These are phyloP conservation scores for Phenganax subtilis DNA, from an alignment of 92 coral and sea anemone genomes.

Conservation along the genomic window DNA sequence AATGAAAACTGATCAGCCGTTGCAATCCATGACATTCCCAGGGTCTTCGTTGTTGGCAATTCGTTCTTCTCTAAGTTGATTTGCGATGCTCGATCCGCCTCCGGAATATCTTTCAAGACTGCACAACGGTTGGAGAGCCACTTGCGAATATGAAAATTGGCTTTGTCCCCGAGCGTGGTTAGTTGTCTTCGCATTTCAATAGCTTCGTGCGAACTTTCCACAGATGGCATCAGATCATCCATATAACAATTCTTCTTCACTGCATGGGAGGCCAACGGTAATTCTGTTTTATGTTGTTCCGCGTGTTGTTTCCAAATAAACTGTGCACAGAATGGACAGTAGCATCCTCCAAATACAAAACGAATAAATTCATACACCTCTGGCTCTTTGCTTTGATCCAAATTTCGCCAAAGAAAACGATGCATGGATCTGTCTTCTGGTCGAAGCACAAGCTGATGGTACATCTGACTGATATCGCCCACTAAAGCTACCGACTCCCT, in stretches of 20 bases:
- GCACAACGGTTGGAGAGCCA: slow-evolving; percentile 38
- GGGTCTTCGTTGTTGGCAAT: slow-evolving; percentile 27
- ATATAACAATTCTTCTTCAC: slow-evolving; percentile 34
- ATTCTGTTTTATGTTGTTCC: slow-evolving; percentile 38
- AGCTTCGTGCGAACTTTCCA: background rate
- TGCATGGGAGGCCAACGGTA: slow-evolving; percentile 52
- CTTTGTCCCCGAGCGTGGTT: slow-evolving; percentile 11
- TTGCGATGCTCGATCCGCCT: slow-evolving; percentile 28
- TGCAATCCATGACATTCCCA: slow-evolving; percentile 53
- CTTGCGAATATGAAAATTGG: slow-evolving; percentile 29
- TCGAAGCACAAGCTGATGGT: slow-evolving; percentile 40
- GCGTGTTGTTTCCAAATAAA: slow-evolving; percentile 49
- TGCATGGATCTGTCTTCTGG: slow-evolving; percentile 38
- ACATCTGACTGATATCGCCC: slow-evolving; percentile 54
- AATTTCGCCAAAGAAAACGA: slow-evolving; percentile 40
- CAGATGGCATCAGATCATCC: slow-evolving; percentile 46
- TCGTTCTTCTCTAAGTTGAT: slow-evolving; percentile 26
- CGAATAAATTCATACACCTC: slow-evolving; percentile 24
- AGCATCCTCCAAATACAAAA: slow-evolving; percentile 51
- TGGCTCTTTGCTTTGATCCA: slow-evolving; percentile 48
- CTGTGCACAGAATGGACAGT: slow-evolving; percentile 53
- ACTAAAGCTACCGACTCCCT: slow-evolving; percentile 40
- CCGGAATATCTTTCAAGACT: slow-evolving; percentile 34
- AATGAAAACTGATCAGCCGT: slow-evolving; percentile 53
- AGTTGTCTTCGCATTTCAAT: slow-evolving; percentile 30